These are phyloP conservation scores for Drosophila monieri DNA, from an alignment of 2,888 invertebrate genomes.

Conservation along the genomic window DNA sequence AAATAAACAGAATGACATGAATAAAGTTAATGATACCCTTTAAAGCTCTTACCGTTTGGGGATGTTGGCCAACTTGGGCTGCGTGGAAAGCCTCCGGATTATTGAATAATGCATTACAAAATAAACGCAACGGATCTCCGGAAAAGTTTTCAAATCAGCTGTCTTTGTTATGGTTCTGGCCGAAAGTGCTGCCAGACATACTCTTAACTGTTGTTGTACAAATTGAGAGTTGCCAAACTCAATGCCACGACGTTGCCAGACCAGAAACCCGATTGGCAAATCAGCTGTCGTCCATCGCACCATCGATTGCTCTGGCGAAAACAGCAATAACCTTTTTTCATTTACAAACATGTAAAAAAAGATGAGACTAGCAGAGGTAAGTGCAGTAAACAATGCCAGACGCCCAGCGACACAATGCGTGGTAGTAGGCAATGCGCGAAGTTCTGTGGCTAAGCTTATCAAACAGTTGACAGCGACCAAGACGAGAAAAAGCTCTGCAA, in stretches of 20 bases:
- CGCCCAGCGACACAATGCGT: neutral
- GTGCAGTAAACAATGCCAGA: conserved; percentile 20
- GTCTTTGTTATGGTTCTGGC: conserved; percentile 18
- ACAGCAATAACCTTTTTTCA: conserved; percentile 48
- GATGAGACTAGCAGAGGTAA: conserved; percentile 76
- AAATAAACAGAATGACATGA: neutral
- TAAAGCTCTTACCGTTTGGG: conserved; percentile 48
- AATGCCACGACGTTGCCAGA: neutral
- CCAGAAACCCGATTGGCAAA: conserved; percentile 19
- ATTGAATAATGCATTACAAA: conserved; percentile 51
- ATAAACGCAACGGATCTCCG: neutral
- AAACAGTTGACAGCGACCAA: conserved; percentile 65
- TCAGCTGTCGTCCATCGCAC: conserved; percentile 9
- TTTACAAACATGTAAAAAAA: conserved; percentile 70
- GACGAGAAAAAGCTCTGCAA: conserved; percentile 65
- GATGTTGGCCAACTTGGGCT: conserved; percentile 58
- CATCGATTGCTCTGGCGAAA: conserved; percentile 28
- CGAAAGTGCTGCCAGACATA: conserved; percentile 3
- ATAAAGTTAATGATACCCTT: neutral
- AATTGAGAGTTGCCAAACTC: conserved; percentile 6
- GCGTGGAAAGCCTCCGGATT: conserved; percentile 56
- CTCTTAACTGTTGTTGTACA: neutral
- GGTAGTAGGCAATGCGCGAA: conserved; percentile 17
- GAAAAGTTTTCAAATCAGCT: conserved; percentile 23
- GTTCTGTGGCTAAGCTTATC: conserved; percentile 46